Percentiles rank a stretch among this genome's conserved stretches.
These are phyloP conservation scores for Sialis lutaria DNA, from an alignment of 2,888 invertebrate species.

Conservation along the genomic window DNA sequence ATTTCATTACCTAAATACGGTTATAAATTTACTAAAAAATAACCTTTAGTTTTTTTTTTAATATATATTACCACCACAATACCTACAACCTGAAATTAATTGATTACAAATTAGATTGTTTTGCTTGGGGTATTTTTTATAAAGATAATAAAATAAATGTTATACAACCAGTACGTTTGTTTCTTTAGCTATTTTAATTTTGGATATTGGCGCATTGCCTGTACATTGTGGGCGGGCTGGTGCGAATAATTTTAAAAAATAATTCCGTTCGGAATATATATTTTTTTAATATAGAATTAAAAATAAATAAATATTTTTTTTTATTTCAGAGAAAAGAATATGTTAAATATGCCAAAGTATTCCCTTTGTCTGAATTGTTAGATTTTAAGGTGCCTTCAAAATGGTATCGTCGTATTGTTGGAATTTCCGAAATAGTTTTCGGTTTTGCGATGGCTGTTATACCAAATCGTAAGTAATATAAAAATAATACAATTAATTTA, in stretches of 20 bases:
- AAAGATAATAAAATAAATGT: no score
- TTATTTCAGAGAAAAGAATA: slow-evolving; percentile 75
- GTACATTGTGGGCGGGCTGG: not conserved
- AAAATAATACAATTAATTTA: no score
- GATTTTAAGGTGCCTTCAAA: slow-evolving; percentile 82
- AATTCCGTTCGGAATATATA: not conserved
- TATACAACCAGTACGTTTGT: no score
- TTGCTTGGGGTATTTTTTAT: no score
- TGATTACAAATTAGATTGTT: no score
- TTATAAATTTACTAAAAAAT: not conserved
- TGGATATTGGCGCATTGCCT: slow-evolving; percentile 23
- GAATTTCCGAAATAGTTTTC: slow-evolving; percentile 68
- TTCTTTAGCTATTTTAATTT: slow-evolving; percentile 12
- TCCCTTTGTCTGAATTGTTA: slow-evolving; percentile 62
- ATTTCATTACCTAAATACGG: not conserved
- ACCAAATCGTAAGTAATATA: slow-evolving; percentile 61
- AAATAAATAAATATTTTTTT: slow-evolving; percentile 9
- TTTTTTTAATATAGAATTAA: not conserved
- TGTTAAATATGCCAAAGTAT: slow-evolving; percentile 91
- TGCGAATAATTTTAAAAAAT: not conserved
- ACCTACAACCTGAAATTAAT: no score
- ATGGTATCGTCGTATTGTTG: slow-evolving; percentile 77
- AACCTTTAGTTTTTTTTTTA: no score
- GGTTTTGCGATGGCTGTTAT: slow-evolving; percentile 67
- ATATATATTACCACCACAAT: no score